A percentile compares a stretch with the other conserved stretches of the same genome.
Evolutionary conservation across 2,113 vertebrate species (phyloP).

Genomic region (Forbesichthys papilliferus): DNA sequence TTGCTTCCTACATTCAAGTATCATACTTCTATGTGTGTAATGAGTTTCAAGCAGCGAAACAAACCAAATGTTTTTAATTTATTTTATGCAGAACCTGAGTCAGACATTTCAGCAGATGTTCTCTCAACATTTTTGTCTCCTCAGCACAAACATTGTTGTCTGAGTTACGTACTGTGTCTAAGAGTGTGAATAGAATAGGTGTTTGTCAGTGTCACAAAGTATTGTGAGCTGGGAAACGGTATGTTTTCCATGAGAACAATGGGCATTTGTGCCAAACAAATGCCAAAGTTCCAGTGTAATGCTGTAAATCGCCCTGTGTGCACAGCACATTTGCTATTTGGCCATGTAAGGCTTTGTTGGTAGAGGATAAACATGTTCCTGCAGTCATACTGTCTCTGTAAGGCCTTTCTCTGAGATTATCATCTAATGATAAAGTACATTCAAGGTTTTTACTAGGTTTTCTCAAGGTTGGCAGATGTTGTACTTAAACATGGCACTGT

Average conservation of each 20-base stretch:
- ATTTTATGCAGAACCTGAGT: background rate
- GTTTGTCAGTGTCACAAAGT: conserved; percentile 21
- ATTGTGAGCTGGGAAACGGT: conserved; percentile 36
- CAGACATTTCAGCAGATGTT: background rate
- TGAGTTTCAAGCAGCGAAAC: too few species aligned
- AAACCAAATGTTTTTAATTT: too few species aligned
- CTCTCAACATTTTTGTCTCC: background rate
- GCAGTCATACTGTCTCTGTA: conserved; percentile 11
- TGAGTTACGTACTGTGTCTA: conserved; percentile 11
- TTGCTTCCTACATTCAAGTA: too few species aligned
- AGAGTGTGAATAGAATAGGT: conserved; percentile 33
- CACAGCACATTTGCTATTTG: conserved; percentile 32
- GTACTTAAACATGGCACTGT: background rate
- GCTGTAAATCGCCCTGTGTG: conserved; percentile 44
- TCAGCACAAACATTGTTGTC: conserved; percentile 19
- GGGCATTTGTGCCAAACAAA: conserved; percentile 56
- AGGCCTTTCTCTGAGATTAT: conserved; percentile 15
- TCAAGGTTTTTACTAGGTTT: background rate
- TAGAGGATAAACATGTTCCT: conserved; percentile 17
- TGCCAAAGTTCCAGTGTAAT: conserved; percentile 63
- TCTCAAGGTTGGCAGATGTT: background rate
- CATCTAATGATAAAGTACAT: background rate
- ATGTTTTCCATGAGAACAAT: conserved; percentile 34
- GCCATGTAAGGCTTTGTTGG: conserved; percentile 66
- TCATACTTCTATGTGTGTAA: too few species aligned